phyloP scores from a whole-genome alignment of 1,140 invertebrate species.

The Drosophila arizonae region DNA sequence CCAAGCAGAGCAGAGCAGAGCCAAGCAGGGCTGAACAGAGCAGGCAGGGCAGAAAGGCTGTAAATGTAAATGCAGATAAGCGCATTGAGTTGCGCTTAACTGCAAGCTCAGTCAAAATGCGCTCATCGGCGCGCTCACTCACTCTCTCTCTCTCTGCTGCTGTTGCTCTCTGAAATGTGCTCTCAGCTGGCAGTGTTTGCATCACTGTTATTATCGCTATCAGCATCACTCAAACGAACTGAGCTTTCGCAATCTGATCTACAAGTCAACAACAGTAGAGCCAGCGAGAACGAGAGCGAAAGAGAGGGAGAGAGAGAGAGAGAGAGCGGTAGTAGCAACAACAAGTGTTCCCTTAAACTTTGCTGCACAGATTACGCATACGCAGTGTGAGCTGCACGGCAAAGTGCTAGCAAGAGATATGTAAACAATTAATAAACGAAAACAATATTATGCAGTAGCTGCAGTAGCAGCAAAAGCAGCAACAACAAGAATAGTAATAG shows the following conservation, averaged over 20 bases:
- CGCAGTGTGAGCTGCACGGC: conserved; percentile 5
- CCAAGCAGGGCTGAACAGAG: neutral
- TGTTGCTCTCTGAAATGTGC: conserved; percentile 9
- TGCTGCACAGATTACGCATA: conserved; percentile 43
- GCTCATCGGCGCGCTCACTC: neutral
- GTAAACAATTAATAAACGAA: conserved; percentile 46
- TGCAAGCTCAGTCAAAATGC: conserved; percentile 2
- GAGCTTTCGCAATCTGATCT: conserved; percentile 48
- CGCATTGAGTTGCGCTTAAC: conserved; percentile 17
- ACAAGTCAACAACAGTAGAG: conserved; percentile 10
- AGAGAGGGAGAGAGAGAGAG: too few relatives aligned
- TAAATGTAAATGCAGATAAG: conserved; percentile 38
- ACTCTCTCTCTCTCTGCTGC: neutral
- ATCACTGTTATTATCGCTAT: conserved; percentile 26
- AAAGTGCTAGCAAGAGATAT: conserved; percentile 6
- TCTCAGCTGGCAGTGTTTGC: conserved; percentile 6
- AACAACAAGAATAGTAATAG: conserved; percentile 12
- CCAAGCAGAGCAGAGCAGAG: neutral
- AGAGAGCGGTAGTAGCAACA: conserved; percentile 10
- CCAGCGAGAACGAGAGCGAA: too few relatives aligned
- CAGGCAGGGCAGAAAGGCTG: neutral
- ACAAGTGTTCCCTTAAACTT: conserved; percentile 38
- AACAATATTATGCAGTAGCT: conserved; percentile 47
- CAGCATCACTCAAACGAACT: conserved; percentile 43
- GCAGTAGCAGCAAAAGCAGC: conserved; percentile 18